Percentiles rank a stretch among this genome's conserved stretches.
Conservation (phyloP, 2,888 invertebrate genomes). For the Myathropa florea region DNA sequence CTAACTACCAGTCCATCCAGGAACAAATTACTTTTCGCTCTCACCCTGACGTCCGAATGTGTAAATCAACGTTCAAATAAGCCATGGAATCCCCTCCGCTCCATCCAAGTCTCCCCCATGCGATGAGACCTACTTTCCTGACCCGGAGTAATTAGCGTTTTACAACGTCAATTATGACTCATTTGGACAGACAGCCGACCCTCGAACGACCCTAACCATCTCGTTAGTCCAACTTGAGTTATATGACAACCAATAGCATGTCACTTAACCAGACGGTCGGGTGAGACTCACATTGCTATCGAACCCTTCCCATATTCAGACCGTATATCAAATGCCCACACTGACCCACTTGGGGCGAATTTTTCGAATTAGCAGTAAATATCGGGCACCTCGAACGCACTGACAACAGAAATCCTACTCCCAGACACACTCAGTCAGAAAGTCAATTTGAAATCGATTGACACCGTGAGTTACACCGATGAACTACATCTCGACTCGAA, state of each 20-base stretch:
- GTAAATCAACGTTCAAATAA: neutral
- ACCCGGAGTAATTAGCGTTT: neutral
- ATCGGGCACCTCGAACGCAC: slow-evolving; percentile 27
- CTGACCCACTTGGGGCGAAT: slow-evolving; percentile 45
- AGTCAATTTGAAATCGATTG: slow-evolving; percentile 66
- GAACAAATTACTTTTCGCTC: neutral
- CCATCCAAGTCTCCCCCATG: neutral
- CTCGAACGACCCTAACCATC: neutral
- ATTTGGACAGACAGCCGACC: neutral
- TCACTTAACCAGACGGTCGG: too few relatives aligned
- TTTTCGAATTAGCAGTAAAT: slow-evolving; percentile 61
- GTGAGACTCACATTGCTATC: neutral
- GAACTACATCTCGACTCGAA: slow-evolving; percentile 31
- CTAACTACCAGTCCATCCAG: neutral
- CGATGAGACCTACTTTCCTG: neutral
- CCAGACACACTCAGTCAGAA: slow-evolving; percentile 62
- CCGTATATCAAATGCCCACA: slow-evolving; percentile 15
- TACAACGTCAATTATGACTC: neutral
- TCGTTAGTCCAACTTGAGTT: neutral
- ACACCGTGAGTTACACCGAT: slow-evolving; percentile 65
- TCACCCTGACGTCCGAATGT: neutral
- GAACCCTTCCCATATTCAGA: neutral
- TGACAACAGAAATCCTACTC: slow-evolving; percentile 57
- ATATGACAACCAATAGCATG: neutral
- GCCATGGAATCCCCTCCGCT: neutral